Base-by-base conservation (phyloP, 2,797 vertebrate genomes). In the Poecilia gillii region DNA sequence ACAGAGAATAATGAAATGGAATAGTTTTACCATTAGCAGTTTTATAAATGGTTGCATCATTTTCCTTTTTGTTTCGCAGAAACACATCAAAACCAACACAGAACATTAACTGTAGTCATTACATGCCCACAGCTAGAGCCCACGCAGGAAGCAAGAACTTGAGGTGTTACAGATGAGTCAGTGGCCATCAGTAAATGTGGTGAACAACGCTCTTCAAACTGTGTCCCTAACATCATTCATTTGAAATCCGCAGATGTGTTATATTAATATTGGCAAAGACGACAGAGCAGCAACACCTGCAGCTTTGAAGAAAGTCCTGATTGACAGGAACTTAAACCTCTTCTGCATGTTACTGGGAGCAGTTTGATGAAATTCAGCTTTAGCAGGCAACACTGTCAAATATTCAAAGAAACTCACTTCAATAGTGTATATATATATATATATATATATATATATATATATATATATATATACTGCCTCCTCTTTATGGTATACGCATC, bases 111-210 rank as follows among this genome's bases (percentile, higher is more conserved):
- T 49, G n/a, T 33, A 49, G 20, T 80, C 51, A 73, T 77, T 76
- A 66, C 39, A 85, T 46, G n/a, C 77, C 77, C 39, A 76, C 78
- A 71, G 16, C 36, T 28, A 77, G 36, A 62, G 75, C 79, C 81
- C 64, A 79, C 74, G n/a, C 81, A 49, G 57, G 51, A 57, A 73
- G 55, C 43, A 45, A n/a, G 45, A 66, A 77, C 49, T 59, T 25
- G 28, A 73, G 18, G 20, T 75, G 3, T 79, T 39, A 5, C n/a
- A 64, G 66, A 84, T 84, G 80, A 87, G 80, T 88, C 81, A 86
- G 64, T 49, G 49, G 53, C 77, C 2, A 0, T 76, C 59, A 62
- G 75, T 74, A 23, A 77, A 43, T 55, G 59, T 53, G 66, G 23
- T n/a, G 41, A 81, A 72, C 77, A 33, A 36, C 1, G 41, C 41